Evolutionary conservation across 2,797 vertebrate species (phyloP), one percentile per base, ranked within the genome.

Genomic region (Neomorphus geoffroyi): DNA sequence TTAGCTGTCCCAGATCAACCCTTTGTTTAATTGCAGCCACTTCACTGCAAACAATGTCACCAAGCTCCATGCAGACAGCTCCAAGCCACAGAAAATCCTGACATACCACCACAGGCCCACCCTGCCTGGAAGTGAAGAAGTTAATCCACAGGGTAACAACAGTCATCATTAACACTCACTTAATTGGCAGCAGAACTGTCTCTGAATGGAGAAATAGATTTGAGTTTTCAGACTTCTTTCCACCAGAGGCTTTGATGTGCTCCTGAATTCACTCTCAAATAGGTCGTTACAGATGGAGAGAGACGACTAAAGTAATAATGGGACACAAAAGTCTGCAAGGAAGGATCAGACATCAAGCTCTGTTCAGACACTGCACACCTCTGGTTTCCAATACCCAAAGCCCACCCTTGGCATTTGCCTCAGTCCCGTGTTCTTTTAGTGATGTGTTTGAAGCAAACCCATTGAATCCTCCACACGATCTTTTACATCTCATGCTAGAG

Each of bases 31-130:
- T 35, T 57, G 48, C 50, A 69, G 39, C 56, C 24, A 33, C 27
- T 26, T 35, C 54, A 28, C 17, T 62, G 60, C 37, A 27, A 61
- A 19, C 5, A 18, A 0, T 0, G 2, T 5, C 22, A 62, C 30
- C 65, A 43, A 39, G 32, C 8, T 50, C 27, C 58, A 61, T 1
- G 1, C 22, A 57, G n/a, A 78, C 41, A 77, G 6, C 32, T 51
- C 17, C 56, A 33, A 26, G 22, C 50, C 65, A 21, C 22, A 82
- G 84, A 12, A 74, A 26, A 13, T 4, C 13, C 7, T 57, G n/a
- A 37, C 9, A 3, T 3, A 69, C 33, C 86, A 46, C 21, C 78
- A 46, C 7, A 21, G 30, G 43, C 32, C 13, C 75, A 33, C 62
- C 48, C 35, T 87, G 23, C 39, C n/a, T 37, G 30, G 37, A 22